Base-by-base conservation (phyloP, 2,797 vertebrate genomes). In the Sebastes matsubarae region DNA sequence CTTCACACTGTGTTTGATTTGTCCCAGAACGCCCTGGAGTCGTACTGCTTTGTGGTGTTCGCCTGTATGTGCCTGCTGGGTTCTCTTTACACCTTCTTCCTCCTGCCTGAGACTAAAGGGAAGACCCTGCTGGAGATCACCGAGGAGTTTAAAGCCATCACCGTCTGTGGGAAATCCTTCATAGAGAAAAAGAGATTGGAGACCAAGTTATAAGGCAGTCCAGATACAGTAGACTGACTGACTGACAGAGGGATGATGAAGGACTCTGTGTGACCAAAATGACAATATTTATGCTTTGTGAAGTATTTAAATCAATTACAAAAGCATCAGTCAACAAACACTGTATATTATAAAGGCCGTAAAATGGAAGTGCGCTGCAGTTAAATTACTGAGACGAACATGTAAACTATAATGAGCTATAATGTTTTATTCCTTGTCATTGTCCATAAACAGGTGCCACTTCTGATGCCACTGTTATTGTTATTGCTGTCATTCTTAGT, bases 91-190 rank as follows among this genome's bases (percentile, higher is more conserved):
- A 52, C 81, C 70, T 94, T 92, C 81, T 91, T 95, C 82, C 0
- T 96, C 63, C 73, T 96, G 59, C 96, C 95, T 7, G 96, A 96
- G 87, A 96, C 96, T 4, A 96, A 95, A 86, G 95, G 92, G 20
- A 96, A 96, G 89, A 95, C 93, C 25, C 27, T 91, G 8, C 77
- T 96, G 81, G 93, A 96, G 85, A 95, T 96, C 85, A 83, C 88
- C 0, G 80, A 92, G 52, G 93, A 94, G 5, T 96, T 96, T 63
- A 87, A 82, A 76, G 77, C 85, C 57, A 94, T 95, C 71, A 88
- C 79, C 3, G 10, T 92, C 11, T 94, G 91, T 59, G 77, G 90
- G 68, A 93, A 86, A 71, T 79, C 85, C 30, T 74, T 75, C 20
- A 22, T 24, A 38, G 72, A 84, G 11, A 50, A 78, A 10, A 63